Evolutionary conservation across 1,140 invertebrate genomes (phyloP), one percentile per base, ranked within the genome.

Genomic region (Magallana gigas): DNA sequence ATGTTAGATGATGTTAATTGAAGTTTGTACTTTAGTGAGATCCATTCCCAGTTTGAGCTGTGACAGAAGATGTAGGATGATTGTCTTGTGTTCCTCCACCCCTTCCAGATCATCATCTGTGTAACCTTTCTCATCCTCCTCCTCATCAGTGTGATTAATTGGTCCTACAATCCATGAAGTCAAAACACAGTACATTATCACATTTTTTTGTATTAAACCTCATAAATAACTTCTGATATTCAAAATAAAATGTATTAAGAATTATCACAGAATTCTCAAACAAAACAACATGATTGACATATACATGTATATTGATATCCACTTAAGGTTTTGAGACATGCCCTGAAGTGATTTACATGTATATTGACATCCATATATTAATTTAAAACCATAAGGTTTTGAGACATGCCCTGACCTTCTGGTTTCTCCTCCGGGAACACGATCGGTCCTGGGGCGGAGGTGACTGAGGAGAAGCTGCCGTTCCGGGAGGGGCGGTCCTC

Each of bases 11-110:
- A 48, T 48, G 36, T 48, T 48, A 48, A 48, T 48, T 48, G 3
- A 48, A 4, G 12, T 80, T 18, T 8, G 2, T 64, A 64, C 14
- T 14, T 64, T 64, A 64, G 62, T 62, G 12, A 96, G 91, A 91
- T 96, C 96, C 95, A 96, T 96, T 86, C 96, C 96, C 14, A 96
- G 92, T 91, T 95, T 96, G 36, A 96, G 94, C 92, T 96, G 94
- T 57, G 94, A 95, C 11, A 96, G 91, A n/a, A 96, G 90, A 91
- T 96, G 96, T 88, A 96, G 93, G 36, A 96, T 95, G 68, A 96
- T 93, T 83, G 93, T 94, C 87, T 96, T 96, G 90, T 96, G 95
- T 88, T 96, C 95, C 87, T 96, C 95, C 59, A 95, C 92, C 8
- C 90, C 93, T 11, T 91, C 94, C 11, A 95, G 92, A n/a, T 95